Evolutionary conservation across 2,113 vertebrate species (phyloP).

Genomic region (Ophthalmolycus amberensis): DNA sequence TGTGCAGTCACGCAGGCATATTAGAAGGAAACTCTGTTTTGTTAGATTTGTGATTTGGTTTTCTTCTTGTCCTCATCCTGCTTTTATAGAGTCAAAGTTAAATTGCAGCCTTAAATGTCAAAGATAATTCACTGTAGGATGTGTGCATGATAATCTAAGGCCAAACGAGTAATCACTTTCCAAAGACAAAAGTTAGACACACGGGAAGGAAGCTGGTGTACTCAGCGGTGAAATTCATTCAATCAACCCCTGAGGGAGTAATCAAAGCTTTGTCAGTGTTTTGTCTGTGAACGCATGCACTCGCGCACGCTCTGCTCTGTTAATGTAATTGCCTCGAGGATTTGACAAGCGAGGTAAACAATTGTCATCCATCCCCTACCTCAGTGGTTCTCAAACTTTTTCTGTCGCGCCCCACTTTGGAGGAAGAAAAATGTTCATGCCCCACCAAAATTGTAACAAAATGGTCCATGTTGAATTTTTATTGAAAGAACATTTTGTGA

Average conservation of each 20-base stretch:
- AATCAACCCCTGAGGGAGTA: conserved; percentile 76
- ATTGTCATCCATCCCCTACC: conserved; percentile 61
- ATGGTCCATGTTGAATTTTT: too few species aligned
- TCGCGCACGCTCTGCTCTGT: conserved; percentile 45
- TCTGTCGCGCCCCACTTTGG: too few species aligned
- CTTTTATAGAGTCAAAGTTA: not conserved
- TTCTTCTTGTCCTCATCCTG: not conserved
- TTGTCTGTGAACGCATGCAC: conserved; percentile 26
- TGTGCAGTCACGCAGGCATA: conserved; percentile 24
- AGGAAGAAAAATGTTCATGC: too few species aligned
- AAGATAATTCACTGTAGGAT: conserved; percentile 10
- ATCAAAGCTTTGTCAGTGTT: conserved; percentile 68
- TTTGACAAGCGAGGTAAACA: conserved; percentile 71
- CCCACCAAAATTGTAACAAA: too few species aligned
- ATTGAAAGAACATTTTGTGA: too few species aligned
- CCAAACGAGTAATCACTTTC: conserved; percentile 48
- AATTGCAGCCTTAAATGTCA: conserved; percentile 19
- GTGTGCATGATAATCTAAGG: conserved; percentile 20
- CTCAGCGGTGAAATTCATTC: conserved; percentile 69
- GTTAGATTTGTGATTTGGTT: not conserved
- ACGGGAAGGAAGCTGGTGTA: conserved; percentile 30
- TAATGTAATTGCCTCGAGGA: conserved; percentile 79
- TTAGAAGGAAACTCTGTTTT: not conserved
- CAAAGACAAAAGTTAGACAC: conserved; percentile 45
- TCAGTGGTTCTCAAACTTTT: not conserved